Percentiles rank a stretch among this genome's conserved stretches.
phyloP scores from a whole-genome alignment of 2,888 invertebrate genomes.

The Orchesella flavescens region DNA sequence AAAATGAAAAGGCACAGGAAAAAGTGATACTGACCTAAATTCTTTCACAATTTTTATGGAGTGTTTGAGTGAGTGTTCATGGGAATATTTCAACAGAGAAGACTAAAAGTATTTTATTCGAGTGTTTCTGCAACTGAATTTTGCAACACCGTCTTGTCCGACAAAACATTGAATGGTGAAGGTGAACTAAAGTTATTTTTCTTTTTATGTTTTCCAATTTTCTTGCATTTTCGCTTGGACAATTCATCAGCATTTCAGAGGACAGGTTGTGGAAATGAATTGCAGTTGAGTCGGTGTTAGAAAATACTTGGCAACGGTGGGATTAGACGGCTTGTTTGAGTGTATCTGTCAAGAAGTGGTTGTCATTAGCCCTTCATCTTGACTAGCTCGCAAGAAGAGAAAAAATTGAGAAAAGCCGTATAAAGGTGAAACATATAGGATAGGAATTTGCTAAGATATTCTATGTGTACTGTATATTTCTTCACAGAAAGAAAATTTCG shows the following conservation, averaged over 20 bases:
- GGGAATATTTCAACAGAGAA: neutral
- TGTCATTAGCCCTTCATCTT: neutral
- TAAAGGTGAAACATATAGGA: neutral
- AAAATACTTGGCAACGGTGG: neutral
- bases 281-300: neutral
- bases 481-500: too few species aligned
- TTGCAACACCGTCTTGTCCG: neutral
- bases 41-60: constrained; percentile 11
- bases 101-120: too few species aligned
- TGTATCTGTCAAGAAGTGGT: neutral
- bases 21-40: constrained; percentile 21
- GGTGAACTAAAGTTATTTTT: neutral
- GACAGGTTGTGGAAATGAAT: constrained; percentile 5
- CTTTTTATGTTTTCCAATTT: neutral
- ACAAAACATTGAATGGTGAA: neutral
- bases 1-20: constrained; percentile 1
- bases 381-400: neutral
- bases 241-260: constrained; percentile 7
- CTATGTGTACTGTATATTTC: too few species aligned
- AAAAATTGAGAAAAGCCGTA: neutral
- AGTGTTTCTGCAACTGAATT: too few species aligned
- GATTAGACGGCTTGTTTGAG: constrained; percentile 12
- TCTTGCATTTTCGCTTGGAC: neutral
- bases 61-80: constrained; percentile 13
- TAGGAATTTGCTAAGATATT: too few species aligned